Conservation (phyloP, 2,888 invertebrate species). For the Nemurella pictetii region DNA sequence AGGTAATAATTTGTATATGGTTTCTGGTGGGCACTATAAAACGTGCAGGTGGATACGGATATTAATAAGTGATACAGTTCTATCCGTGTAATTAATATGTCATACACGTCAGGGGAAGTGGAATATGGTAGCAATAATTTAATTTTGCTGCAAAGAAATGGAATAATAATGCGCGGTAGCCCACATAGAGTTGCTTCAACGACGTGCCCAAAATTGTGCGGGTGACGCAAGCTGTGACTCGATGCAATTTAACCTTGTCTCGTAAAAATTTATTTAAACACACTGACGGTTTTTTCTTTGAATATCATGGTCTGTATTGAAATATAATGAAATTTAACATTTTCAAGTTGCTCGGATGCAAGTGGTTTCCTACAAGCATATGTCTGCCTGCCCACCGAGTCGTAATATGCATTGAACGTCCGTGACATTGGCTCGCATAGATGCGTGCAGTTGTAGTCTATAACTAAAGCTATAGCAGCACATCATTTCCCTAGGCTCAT, state of each 20-base stretch:
- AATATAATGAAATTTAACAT: too few species aligned
- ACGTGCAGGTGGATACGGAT: constrained; percentile 14
- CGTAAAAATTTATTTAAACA: too few species aligned
- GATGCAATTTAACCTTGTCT: background rate
- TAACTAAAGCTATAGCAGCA: background rate
- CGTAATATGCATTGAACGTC: background rate
- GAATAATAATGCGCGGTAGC: background rate
- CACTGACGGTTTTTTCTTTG: too few species aligned
- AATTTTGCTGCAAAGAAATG: background rate
- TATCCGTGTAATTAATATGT: constrained; percentile 13
- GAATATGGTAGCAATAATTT: background rate
- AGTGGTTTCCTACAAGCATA: background rate
- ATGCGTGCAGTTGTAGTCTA: background rate
- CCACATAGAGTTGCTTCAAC: background rate
- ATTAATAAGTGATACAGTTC: constrained; percentile 20
- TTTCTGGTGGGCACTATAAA: too few species aligned
- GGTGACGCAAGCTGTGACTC: background rate
- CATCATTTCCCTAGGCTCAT: background rate
- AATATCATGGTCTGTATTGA: too few species aligned
- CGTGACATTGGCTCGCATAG: too few species aligned
- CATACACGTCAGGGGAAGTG: constrained; percentile 6
- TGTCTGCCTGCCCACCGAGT: background rate
- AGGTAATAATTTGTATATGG: too few species aligned
- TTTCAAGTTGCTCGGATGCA: too few species aligned
- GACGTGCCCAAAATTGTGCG: background rate